Base-by-base conservation (phyloP, 2,797 vertebrate genomes). In the Otolemur crassicaudatus region DNA sequence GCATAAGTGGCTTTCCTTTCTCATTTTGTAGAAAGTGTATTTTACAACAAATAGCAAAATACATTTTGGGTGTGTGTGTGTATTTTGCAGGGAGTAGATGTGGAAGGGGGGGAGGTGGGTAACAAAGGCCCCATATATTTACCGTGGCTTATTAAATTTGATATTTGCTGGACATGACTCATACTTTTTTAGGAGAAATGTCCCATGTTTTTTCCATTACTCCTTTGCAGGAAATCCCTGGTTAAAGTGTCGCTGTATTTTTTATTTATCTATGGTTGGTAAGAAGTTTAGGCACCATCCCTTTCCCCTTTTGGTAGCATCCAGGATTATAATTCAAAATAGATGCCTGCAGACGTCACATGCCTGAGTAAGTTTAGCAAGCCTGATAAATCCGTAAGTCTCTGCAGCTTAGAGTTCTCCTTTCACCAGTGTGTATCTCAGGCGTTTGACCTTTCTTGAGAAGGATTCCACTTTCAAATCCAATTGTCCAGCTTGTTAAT, bases 281-380 rank as follows among this genome's bases (percentile, higher is more conserved):
- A 87, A 97, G 72, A 96, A 75, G 92, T 61, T 56, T 82, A 22
- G 79, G 22, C 7, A 49, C 37, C 72, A 94, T 37, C 97, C 12
- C 31, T 88, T 72, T 94, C 25, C 97, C 12, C 31, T 88, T 72
- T 94, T 27, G 56, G 87, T 80, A 60, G 56, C 75, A 94, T 95
- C 23, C 91, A 97, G 89, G 61, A 90, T 93, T 94, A 67, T n/a
- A 75, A 93, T 76, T 96, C 40, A 97, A 97, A 97, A 94, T 58
- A 97, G 97, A 92, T 43, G 13, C 7, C 27, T 96, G 23, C 5
- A 82, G 58, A 10, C 31, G 63, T 56, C 58, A 84, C 14, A 75
- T 0, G 2, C 25, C 79, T 92, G 87, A 81, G 61, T 97, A 96
- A 86, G 79, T 95, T 96, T 96, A 97, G 97, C 81, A 95, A 96